Evolutionary conservation across 2,113 vertebrate genomes (phyloP).

Genomic region (Callocephalon fimbriatum): DNA sequence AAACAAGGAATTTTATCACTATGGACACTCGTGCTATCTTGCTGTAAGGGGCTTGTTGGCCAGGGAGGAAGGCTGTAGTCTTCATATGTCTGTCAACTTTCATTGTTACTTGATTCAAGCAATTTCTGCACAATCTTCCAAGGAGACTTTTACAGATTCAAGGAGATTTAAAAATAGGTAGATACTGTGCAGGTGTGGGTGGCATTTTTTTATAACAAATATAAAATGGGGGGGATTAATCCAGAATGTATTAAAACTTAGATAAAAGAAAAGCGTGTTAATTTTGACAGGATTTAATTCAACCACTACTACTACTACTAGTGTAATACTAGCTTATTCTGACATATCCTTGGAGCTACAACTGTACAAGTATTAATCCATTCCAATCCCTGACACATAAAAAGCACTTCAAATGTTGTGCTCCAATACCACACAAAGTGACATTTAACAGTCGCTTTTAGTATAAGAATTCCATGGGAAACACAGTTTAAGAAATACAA

Average conservation of each 20-base stretch:
- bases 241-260: background rate
- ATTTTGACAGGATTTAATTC: background rate
- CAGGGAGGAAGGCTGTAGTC: background rate
- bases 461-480: background rate
- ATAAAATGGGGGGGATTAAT: background rate
- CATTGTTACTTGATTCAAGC: background rate
- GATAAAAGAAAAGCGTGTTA: background rate
- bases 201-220: background rate
- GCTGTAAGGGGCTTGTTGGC: background rate
- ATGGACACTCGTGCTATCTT: fast-evolving
- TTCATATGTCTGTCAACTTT: background rate
- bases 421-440: background rate
- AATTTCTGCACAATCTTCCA: background rate
- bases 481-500: background rate
- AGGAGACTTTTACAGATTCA: background rate
- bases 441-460: background rate
- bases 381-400: background rate
- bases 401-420: background rate
- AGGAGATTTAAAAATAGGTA: background rate
- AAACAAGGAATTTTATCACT: background rate
- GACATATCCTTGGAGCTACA: background rate
- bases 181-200: background rate
- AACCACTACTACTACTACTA: background rate
- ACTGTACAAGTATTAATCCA: background rate
- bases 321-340: background rate